A percentile compares a stretch with the other conserved stretches of the same genome.
Conservation (phyloP, 2,888 invertebrate species). For the Eupithecia insigniata region DNA sequence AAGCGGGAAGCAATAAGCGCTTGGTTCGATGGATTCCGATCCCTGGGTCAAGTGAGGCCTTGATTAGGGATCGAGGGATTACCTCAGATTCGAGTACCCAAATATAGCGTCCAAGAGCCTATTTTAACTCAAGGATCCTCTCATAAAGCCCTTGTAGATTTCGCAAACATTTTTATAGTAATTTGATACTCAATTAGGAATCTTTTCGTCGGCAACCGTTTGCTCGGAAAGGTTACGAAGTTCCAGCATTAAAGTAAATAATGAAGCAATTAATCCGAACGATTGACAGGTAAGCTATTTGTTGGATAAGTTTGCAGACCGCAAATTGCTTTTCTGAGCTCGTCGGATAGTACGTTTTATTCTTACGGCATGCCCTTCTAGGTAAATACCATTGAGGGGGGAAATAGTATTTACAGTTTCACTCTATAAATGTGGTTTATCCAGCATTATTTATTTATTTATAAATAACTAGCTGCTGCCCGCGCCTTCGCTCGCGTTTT, state of each 20-base stretch:
- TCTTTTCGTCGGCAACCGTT: neutral
- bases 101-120: constrained; percentile 43
- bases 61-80: constrained; percentile 47
- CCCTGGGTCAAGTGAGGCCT: constrained; percentile 45
- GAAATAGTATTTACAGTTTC: neutral
- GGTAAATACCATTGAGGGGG: neutral
- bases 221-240: neutral
- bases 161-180: constrained; percentile 36
- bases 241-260: neutral
- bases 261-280: constrained; percentile 3
- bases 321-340: constrained; percentile 2
- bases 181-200: neutral
- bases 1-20: constrained; percentile 43
- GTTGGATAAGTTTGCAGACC: constrained; percentile 10
- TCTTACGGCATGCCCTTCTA: neutral
- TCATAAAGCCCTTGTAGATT: constrained; percentile 37
- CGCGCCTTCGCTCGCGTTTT: no score
- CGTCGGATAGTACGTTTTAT: neutral
- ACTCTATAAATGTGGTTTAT: no score
- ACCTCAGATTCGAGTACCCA: constrained; percentile 41
- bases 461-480: no score
- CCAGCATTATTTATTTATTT: no score
- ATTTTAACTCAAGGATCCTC: constrained; percentile 39
- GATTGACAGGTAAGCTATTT: constrained; percentile 12
- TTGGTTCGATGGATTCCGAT: constrained; percentile 41